Percentiles rank a stretch among this genome's conserved stretches.
These are phyloP conservation scores for Artibeus lituratus DNA, from an alignment of 2,797 vertebrate genomes.

Conservation along the genomic window DNA sequence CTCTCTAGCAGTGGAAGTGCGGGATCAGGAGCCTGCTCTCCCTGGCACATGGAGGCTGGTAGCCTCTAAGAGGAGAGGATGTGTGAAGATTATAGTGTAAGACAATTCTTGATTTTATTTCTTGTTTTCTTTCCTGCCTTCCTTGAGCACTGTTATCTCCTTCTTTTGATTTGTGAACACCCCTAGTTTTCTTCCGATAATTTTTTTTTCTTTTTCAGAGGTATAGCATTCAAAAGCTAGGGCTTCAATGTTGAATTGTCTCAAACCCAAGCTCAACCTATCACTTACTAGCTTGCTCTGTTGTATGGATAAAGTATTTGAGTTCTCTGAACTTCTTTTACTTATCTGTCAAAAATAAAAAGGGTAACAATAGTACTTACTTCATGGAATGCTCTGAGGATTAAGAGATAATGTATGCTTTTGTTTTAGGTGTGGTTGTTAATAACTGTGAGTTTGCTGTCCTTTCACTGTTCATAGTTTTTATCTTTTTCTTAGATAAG, in stretches of 20 bases:
- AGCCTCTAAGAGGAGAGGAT: neutral
- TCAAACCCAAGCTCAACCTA: neutral
- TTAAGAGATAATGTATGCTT: neutral
- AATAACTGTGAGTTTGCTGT: no score
- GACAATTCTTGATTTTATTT: neutral
- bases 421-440: no score
- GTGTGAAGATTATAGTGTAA: neutral
- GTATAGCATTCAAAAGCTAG: neutral
- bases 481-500: no score
- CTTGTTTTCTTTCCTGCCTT: neutral
- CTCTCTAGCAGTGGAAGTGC: neutral
- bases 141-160: neutral
- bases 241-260: neutral
- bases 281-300: neutral
- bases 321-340: neutral
- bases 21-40: neutral
- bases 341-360: neutral
- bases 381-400: neutral
- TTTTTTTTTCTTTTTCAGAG: neutral
- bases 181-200: neutral
- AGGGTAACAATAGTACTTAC: neutral
- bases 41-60: neutral
- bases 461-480: no score
- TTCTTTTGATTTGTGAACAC: neutral
- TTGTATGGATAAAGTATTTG: neutral